Conservation (phyloP, 1,140 invertebrate genomes). For the Drosophila sechellia region DNA sequence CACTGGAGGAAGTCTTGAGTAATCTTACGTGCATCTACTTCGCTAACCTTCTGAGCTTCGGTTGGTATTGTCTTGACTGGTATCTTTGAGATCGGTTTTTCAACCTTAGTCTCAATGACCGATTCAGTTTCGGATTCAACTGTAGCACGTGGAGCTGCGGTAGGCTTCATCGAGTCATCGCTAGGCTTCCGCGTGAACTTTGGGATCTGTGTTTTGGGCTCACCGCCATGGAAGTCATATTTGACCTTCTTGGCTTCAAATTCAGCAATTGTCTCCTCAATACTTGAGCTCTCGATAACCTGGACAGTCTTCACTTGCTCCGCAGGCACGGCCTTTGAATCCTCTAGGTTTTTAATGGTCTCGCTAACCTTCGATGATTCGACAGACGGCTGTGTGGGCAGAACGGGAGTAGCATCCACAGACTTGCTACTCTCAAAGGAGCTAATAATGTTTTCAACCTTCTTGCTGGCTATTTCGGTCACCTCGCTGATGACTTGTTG, state of each 20-base stretch:
- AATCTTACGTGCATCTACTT: slow-evolving; percentile 65
- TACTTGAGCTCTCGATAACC: slow-evolving; percentile 61
- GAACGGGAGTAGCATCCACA: slow-evolving; percentile 11
- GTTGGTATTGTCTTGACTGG: slow-evolving; percentile 53
- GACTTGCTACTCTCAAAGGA: slow-evolving; percentile 59
- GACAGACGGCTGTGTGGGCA: slow-evolving; percentile 13
- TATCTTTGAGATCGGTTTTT: slow-evolving; percentile 67
- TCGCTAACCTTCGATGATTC: slow-evolving; percentile 71
- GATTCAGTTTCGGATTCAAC: slow-evolving; percentile 57
- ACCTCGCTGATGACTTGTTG: slow-evolving; percentile 70
- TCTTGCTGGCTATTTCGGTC: slow-evolving; percentile 68
- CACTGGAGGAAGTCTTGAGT: slow-evolving; percentile 73
- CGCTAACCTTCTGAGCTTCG: slow-evolving; percentile 30
- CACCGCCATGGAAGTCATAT: slow-evolving; percentile 76
- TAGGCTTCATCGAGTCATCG: slow-evolving; percentile 58
- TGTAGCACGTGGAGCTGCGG: slow-evolving; percentile 65
- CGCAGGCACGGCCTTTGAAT: slow-evolving; percentile 40
- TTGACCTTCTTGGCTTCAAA: slow-evolving; percentile 79
- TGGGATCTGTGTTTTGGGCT: slow-evolving; percentile 75
- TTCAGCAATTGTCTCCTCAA: slow-evolving; percentile 79
- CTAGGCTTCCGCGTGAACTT: slow-evolving; percentile 62
- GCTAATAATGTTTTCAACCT: slow-evolving; percentile 72
- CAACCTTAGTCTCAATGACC: slow-evolving; percentile 37
- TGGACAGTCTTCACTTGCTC: slow-evolving; percentile 57
- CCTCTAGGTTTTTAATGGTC: slow-evolving; percentile 71